phyloP scores from a whole-genome alignment of 1,140 invertebrate genomes.

The Tetramorium alpestre region DNA sequence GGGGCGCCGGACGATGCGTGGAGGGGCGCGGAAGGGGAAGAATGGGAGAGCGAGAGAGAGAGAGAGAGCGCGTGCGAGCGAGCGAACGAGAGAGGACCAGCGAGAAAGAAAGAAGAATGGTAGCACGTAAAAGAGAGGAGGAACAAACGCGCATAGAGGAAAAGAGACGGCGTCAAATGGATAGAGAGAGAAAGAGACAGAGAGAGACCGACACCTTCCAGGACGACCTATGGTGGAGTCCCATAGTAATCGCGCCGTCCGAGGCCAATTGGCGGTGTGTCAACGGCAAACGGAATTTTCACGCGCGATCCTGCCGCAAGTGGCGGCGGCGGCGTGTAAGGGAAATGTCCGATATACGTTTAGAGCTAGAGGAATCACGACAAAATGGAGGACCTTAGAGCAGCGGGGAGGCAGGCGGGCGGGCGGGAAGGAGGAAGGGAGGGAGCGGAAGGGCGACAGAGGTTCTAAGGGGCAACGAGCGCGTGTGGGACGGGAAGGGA shows the following conservation, averaged over 20 bases:
- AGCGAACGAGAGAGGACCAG: conserved; percentile 32
- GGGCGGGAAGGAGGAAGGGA: conserved; percentile 45
- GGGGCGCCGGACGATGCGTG: conserved; percentile 5
- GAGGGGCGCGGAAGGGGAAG: conserved; percentile 53
- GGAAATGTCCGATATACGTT: conserved; percentile 76
- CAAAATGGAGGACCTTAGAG: conserved; percentile 82
- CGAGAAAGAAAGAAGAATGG: conserved; percentile 11
- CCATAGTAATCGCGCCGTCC: conserved; percentile 77
- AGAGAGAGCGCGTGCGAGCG: background rate
- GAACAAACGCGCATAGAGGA: background rate
- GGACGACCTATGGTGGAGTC: conserved; percentile 76
- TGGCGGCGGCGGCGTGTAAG: conserved; percentile 62
- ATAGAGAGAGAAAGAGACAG: conserved; percentile 61
- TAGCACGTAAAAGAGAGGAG: conserved; percentile 15
- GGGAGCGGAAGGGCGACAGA: conserved; percentile 57
- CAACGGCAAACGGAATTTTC: conserved; percentile 76
- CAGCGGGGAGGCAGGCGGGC: conserved; percentile 59
- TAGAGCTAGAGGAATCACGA: conserved; percentile 82
- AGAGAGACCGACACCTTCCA: conserved; percentile 78
- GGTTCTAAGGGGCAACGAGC: conserved; percentile 36
- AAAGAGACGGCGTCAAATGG: conserved; percentile 76
- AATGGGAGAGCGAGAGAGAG: conserved; percentile 39
- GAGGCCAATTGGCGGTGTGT: conserved; percentile 70
- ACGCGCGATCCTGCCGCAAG: conserved; percentile 63
- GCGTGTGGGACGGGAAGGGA: conserved; percentile 51